Evolutionary conservation across 2,888 invertebrate species (phyloP), one percentile per base, ranked within the genome.

Genomic region (Onthophagus sagittarius): DNA sequence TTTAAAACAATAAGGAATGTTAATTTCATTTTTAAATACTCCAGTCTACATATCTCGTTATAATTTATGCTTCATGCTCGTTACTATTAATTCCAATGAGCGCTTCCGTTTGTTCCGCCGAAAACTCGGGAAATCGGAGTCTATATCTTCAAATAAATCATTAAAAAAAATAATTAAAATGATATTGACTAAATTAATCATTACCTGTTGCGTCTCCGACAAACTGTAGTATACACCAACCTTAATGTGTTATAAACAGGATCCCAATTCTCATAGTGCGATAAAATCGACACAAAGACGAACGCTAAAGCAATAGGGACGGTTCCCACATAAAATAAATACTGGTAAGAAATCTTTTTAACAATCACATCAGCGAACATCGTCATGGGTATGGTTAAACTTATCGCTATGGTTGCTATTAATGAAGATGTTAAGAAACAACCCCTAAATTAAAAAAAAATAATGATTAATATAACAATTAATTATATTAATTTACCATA

Each of bases 371-470:
- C 97, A 78, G 94, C 94, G 78, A 94, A 86, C 90, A 96, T 94
- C 53, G 96, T 92, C 86, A 98, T 89, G 72, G 98, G 98, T 84
- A 96, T 93, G 76, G 93, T 94, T 79, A 98, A 87, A 78, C 94
- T 94, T 77, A 97, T 90, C 73, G 96, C 91, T 80, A 96, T 85
- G 0, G 96, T 96, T 31, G 96, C 98, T 79, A 96, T 93, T 69
- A 95, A 88, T 0, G 96, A 93, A 11, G 97, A 97, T 14, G 98
- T 98, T 79, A 98, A 87, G 80, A 97, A 96, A 80, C 96, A 94
- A 70, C 97, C 98, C 95, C 97, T 97, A 86, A 1, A 86, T n/a
- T 86, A 72, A 32, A 62, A 32, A 63, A 53, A 39, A 63, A 2
- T 23, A 70, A 0, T 69, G 23, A 13, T 31, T 70, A 39, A 70